Evolutionary conservation across 2,797 vertebrate species (phyloP).

Genomic region (Pristis pectinata): DNA sequence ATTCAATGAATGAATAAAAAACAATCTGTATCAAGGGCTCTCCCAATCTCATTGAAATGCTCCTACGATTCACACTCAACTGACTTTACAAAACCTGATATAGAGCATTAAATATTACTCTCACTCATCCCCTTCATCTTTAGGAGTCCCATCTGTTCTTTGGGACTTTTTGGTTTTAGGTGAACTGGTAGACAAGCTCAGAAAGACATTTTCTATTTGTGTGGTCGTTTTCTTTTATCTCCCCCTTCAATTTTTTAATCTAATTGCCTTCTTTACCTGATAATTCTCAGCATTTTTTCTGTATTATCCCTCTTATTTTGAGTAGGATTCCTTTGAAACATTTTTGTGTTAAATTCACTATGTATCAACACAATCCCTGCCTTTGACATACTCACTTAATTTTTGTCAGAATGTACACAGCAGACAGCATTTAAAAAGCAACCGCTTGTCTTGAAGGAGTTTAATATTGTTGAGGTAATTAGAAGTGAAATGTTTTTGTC

Average conservation of each 20-base stretch:
- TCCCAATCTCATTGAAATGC: neutral
- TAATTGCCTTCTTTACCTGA: neutral
- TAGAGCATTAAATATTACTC: neutral
- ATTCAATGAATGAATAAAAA: too few relatives aligned
- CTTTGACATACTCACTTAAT: neutral
- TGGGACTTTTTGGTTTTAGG: neutral
- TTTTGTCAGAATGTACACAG: neutral
- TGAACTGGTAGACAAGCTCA: neutral
- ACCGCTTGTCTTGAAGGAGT: neutral
- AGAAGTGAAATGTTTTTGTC: neutral
- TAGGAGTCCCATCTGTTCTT: neutral
- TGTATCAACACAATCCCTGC: neutral
- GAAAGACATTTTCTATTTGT: neutral
- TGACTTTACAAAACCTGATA: neutral
- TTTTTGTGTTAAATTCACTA: neutral
- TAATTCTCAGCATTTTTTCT: neutral
- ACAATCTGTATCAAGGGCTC: neutral
- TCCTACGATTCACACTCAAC: neutral
- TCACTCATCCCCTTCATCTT: neutral
- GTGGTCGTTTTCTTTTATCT: neutral
- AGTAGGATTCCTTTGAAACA: neutral
- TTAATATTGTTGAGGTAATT: neutral
- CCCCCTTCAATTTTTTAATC: neutral
- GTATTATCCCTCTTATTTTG: neutral
- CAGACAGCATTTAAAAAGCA: neutral